Conservation (phyloP, 1,140 invertebrate species). For the Bemisia tabaci region DNA sequence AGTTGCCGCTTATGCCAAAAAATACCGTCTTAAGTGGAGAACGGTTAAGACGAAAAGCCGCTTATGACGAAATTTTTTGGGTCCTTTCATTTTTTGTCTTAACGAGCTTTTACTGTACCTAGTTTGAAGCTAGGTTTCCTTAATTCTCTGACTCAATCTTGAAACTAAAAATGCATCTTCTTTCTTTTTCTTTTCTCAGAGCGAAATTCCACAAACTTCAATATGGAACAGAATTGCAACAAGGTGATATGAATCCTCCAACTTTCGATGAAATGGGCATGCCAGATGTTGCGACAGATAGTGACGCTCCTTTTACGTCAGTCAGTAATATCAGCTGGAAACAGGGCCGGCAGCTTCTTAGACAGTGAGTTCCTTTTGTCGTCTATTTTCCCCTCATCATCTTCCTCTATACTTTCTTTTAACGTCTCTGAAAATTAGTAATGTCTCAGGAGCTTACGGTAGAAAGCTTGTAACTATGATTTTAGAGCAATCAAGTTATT, state of each 20-base stretch:
- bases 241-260: slow-evolving; percentile 73
- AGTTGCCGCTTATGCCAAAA: too few relatives aligned
- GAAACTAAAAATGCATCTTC: slow-evolving; percentile 79
- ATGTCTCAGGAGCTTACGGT: too few relatives aligned
- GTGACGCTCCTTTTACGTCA: slow-evolving; percentile 54
- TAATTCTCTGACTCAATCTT: too few relatives aligned
- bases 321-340: slow-evolving; percentile 79
- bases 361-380: slow-evolving; percentile 69
- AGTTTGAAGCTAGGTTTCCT: too few relatives aligned
- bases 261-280: slow-evolving; percentile 41
- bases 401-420: background rate
- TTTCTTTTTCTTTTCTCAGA: slow-evolving; percentile 30
- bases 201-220: slow-evolving; percentile 94
- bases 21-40: too few relatives aligned
- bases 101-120: too few relatives aligned
- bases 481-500: too few relatives aligned
- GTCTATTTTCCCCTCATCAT: background rate
- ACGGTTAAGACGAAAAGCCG: too few relatives aligned
- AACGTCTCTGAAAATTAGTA: too few relatives aligned
- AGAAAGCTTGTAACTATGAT: too few relatives aligned
- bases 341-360: slow-evolving; percentile 82
- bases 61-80: too few relatives aligned
- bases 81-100: too few relatives aligned
- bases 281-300: slow-evolving; percentile 48
- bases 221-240: slow-evolving; percentile 82